Evolutionary conservation across 2,797 vertebrate genomes (phyloP).

Genomic region (Petrocephalus sullivani): DNA sequence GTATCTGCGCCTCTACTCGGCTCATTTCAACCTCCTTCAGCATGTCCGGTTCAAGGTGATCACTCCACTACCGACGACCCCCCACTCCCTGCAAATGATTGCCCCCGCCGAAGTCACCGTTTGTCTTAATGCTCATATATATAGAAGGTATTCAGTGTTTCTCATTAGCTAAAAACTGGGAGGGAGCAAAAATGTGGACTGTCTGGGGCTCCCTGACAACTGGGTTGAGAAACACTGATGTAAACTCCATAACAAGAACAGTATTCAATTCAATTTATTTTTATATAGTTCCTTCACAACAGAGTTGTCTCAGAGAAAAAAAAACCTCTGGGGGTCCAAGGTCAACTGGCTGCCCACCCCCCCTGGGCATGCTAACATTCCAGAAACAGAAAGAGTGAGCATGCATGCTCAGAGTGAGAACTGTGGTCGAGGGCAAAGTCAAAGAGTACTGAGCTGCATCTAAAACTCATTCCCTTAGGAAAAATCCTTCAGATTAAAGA

Average conservation of each 20-base stretch:
- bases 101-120: neutral
- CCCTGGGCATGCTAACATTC: no score
- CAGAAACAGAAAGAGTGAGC: no score
- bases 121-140: neutral
- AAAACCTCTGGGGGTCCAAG: no score
- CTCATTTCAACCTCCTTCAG: slow-evolving; percentile 67
- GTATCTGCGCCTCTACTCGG: slow-evolving; percentile 75
- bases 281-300: no score
- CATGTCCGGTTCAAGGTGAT: slow-evolving; percentile 70
- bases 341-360: no score
- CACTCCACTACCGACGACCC: neutral
- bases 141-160: neutral
- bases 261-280: neutral
- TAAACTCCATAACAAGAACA: neutral
- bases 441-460: neutral
- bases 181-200: neutral
- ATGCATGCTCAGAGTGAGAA: no score
- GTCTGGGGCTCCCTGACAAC: neutral
- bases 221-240: neutral
- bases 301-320: no score
- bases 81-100: neutral
- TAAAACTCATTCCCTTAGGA: neutral
- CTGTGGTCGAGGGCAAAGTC: no score
- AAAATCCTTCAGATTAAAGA: neutral
- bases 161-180: neutral